Evolutionary conservation across 2,797 vertebrate genomes (phyloP).

Genomic region (Cottoperca gobio): DNA sequence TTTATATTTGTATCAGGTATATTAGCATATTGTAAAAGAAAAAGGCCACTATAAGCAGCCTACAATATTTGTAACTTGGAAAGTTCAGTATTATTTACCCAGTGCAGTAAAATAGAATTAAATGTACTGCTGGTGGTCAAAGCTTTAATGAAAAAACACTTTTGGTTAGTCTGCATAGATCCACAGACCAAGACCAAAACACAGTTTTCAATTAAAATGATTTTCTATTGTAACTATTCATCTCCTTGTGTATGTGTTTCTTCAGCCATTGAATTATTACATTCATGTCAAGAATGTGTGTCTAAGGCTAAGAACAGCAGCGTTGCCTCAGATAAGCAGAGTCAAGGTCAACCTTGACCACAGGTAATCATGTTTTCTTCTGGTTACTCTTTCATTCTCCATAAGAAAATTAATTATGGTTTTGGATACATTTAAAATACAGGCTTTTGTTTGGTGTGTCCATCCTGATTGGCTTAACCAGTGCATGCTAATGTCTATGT

Average conservation of each 20-base stretch:
- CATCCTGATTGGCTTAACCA: constrained; percentile 2
- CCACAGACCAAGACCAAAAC: neutral
- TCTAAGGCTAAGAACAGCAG: neutral
- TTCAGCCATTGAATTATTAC: constrained; percentile 1
- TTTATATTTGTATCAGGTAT: neutral
- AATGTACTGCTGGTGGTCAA: neutral
- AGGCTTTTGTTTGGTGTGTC: neutral
- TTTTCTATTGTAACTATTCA: neutral
- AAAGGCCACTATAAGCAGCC: neutral
- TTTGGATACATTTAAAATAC: constrained; percentile 2
- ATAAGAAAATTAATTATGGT: neutral
- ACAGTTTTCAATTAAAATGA: neutral
- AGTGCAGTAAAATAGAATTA: neutral
- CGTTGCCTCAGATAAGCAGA: constrained; percentile 8
- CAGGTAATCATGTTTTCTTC: neutral
- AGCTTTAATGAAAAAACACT: neutral
- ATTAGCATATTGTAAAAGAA: neutral
- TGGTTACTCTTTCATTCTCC: neutral
- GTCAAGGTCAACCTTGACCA: constrained; percentile 17
- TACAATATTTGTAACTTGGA: neutral
- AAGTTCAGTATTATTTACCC: neutral
- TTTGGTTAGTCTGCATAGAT: neutral
- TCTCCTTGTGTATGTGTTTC: neutral
- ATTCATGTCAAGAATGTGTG: neutral
- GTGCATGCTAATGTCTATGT: constrained; percentile 5